Percentiles rank a stretch among this genome's conserved stretches.
phyloP scores from a whole-genome alignment of 2,888 invertebrate genomes.

The Periphyllus acericola region DNA sequence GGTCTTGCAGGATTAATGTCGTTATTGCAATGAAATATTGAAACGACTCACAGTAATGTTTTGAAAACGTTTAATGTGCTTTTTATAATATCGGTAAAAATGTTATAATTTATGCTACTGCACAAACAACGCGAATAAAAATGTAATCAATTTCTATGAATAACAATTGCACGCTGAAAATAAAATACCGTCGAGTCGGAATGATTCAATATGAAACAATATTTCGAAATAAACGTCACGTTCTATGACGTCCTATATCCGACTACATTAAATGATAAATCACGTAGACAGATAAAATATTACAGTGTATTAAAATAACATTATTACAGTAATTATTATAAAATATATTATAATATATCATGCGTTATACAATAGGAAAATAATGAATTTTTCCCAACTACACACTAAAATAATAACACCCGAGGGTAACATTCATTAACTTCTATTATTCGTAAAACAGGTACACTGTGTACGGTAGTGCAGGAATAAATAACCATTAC shows the following conservation, averaged over 20 bases:
- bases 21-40: neutral
- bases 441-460: neutral
- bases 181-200: conserved; percentile 8
- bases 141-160: conserved; percentile 1
- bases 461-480: neutral
- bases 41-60: neutral
- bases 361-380: neutral
- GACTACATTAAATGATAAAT: conserved; percentile 31
- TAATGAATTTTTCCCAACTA: neutral
- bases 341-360: neutral
- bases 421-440: neutral
- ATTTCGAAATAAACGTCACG: conserved; percentile 36
- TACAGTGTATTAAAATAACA: neutral
- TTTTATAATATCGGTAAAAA: neutral
- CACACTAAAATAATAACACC: neutral
- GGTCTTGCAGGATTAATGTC: too few relatives aligned
- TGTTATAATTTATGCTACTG: neutral
- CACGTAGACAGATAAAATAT: conserved; percentile 28
- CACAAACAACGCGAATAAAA: neutral
- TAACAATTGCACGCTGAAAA: neutral
- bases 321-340: neutral
- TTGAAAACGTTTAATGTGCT: neutral
- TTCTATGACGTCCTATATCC: neutral
- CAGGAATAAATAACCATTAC: neutral
- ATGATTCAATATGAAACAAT: neutral